Base-by-base conservation (phyloP, 1,140 invertebrate genomes). In the Drosophila kanapiae region DNA sequence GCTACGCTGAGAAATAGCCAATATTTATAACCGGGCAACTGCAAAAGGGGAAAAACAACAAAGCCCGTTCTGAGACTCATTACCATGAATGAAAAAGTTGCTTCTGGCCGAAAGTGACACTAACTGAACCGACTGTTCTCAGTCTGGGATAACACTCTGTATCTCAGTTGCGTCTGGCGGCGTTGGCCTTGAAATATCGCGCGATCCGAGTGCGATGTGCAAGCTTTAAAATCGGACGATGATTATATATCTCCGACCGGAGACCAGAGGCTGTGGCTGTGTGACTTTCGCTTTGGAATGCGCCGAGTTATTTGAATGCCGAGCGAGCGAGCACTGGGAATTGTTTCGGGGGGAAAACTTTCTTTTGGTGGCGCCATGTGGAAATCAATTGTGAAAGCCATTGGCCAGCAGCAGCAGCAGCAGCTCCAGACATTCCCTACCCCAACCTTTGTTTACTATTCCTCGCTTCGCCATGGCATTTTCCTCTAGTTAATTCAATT, bases 1-100 rank as follows among this genome's bases (percentile, higher is more conserved):
- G 65, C 27, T 38, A 23, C 61, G 35, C 16, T 38, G 29, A 54
- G 31, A 51, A 42, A 23, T 29, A 35, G 35, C 18, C 29, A 68
- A 53, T 53, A 33, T 27, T 51, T 23, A 38, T 45, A 49, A 11
- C 42, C 29, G 18, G 62, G 47, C 35, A 69, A 67, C 29, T 37
- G 42, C 23, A 40, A 38, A 67, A 33, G 6, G 10, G n/a, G 16
- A 49, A 18, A 33, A 13, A 23, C 23, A 67, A 43, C 62, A 61
- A 43, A 18, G 9, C 42, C 35, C 18, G 58, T 49, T 35, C 27
- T 47, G 14, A 56, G 38, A n/a, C 62, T 71, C 69, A 84, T 84
- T 80, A 78, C 69, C 78, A 88, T 90, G 83, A 87, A 87, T 87
- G 83, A 77, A 80, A 47, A 80, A 79, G 70, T 42, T 29, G 68